Conservation (phyloP, 2,888 invertebrate genomes). For the Chymomyza caudatula region DNA sequence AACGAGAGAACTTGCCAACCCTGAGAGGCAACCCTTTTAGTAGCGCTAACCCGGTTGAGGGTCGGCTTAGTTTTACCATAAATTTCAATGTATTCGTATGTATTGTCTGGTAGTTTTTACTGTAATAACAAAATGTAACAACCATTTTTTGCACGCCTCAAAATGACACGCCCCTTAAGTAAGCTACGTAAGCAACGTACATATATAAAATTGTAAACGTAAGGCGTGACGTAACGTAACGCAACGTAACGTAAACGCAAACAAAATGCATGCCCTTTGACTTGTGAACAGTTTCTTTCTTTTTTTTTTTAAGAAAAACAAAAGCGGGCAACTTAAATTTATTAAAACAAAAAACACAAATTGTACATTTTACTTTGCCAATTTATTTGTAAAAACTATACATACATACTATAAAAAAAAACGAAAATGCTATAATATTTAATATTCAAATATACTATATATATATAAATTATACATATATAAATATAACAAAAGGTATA, state of each 20-base stretch:
- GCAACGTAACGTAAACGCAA: constrained; percentile 28
- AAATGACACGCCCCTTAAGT: constrained; percentile 6
- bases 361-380: constrained; percentile 3
- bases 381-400: constrained; percentile 8
- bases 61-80: not conserved
- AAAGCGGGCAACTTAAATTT: not conserved
- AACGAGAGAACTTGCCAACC: constrained; percentile 15
- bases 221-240: constrained; percentile 22
- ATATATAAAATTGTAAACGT: constrained; percentile 25
- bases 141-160: constrained; percentile 4
- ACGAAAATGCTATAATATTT: too few species aligned
- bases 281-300: constrained; percentile 26
- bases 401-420: too few species aligned
- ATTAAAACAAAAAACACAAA: not conserved
- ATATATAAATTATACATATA: constrained; percentile 32
- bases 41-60: not conserved
- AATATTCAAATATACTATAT: constrained; percentile 12
- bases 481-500: constrained; percentile 4
- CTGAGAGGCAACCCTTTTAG: not conserved
- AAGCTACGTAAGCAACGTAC: constrained; percentile 15
- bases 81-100: not conserved
- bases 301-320: constrained; percentile 31
- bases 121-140: constrained; percentile 35
- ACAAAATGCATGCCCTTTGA: constrained; percentile 20
- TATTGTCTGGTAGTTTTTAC: not conserved